Evolutionary conservation across 2,888 invertebrate species (phyloP), one percentile per base, ranked within the genome.

Genomic region (Tromatobia lineatoria): DNA sequence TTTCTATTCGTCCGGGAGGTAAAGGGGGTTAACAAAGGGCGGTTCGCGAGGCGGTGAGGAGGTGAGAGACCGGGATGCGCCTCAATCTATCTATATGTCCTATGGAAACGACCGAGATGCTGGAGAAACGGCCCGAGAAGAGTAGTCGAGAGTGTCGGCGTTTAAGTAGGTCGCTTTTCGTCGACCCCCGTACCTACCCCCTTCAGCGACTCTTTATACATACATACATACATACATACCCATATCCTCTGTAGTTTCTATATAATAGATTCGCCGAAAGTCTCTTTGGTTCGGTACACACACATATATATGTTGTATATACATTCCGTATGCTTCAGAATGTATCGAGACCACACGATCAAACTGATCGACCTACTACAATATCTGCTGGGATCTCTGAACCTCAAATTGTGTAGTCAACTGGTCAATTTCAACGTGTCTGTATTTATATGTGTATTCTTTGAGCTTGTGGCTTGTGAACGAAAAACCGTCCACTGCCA

Each of bases 101-200:
- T 57, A 42, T 38, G 42, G 20, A 52, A 75, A 75, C 61, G 75
- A 64, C 61, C 45, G 75, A 61, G 23, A 61, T 70, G 59, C 61
- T 64, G 70, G 64, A 59, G 73, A 29, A 38, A 54, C 61, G 70
- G 50, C 52, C 52, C 29, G 81, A 71, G 75, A 81, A 45, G 70
- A 54, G n/a, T 45, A 10, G 45, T 45, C 38, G 57, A 59, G 73
- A 67, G 73, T 67, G 82, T 74, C 54, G 77, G 70, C 80, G 83
- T 85, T 86, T 86, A 86, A 86, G 83, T 86, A 86, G 86, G 86
- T 86, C 86, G 83, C 85, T 81, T 75, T 77, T 80, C 84, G 82
- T 54, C 76, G 20, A 71, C 57, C 69, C 23, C 29, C 18, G 45
- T 29, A 47, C 74, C 45, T 29, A 47, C 74, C 45, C 45, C 29